phyloP scores from a whole-genome alignment of 2,888 invertebrate species.

The Epinotia nisella region DNA sequence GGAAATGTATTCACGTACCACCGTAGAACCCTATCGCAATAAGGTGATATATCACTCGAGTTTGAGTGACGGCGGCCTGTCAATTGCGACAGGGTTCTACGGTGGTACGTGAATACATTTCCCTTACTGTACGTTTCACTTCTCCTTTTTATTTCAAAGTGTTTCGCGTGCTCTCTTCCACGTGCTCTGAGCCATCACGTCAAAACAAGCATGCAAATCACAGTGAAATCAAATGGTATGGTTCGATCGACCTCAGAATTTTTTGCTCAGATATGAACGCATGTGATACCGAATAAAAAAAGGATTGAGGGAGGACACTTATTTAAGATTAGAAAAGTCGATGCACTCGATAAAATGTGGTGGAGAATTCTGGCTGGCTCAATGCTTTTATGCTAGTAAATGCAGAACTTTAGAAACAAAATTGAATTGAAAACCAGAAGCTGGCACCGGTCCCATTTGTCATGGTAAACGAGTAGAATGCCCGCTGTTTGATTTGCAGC shows the following conservation, averaged over 20 bases:
- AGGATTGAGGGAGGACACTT: slow-evolving; percentile 13
- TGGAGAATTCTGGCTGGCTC: slow-evolving; percentile 27
- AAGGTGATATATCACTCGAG: no score
- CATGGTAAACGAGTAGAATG: slow-evolving; percentile 32
- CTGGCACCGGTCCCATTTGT: slow-evolving; percentile 36
- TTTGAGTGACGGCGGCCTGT: no score
- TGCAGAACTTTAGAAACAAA: slow-evolving; percentile 37
- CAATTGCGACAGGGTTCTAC: no score
- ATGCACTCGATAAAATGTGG: slow-evolving; percentile 33
- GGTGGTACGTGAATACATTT: no score
- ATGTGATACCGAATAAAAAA: not conserved
- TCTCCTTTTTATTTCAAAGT: not conserved
- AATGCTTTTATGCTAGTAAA: slow-evolving; percentile 28
- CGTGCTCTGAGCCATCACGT: no score
- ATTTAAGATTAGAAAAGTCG: slow-evolving; percentile 23
- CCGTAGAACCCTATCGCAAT: no score
- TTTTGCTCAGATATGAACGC: no score
- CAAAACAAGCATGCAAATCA: no score
- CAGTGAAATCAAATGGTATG: no score
- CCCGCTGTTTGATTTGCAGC: slow-evolving; percentile 33
- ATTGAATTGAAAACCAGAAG: slow-evolving; percentile 35
- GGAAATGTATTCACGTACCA: no score
- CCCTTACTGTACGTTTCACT: no score
- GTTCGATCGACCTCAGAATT: not conserved
- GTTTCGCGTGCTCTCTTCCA: no score